Base-by-base conservation (phyloP, 2,888 invertebrate genomes). In the Drosophila kuntzei region DNA sequence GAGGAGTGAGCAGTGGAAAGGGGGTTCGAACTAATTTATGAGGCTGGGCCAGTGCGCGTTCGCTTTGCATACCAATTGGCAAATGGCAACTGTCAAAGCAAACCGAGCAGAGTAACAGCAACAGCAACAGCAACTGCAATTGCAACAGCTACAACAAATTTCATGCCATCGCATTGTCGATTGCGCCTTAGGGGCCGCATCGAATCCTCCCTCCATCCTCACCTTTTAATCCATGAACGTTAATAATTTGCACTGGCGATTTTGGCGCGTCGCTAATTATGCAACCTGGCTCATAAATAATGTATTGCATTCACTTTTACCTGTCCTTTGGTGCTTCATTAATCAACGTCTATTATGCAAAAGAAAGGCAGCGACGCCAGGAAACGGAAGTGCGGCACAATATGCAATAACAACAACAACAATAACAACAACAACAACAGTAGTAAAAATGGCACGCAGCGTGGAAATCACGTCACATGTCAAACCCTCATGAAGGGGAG, bases 261-360 rank as follows among this genome's bases (percentile, higher is more conserved):
- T 70, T 69, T 64, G 68, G 65, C 49, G 69, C 73, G 68, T 51
- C 49, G 63, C 79, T 82, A 87, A 85, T 82, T 85, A 81, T 79
- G 79, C 82, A 72, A 29, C 44, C 37, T 34, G 14, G 55, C 71
- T 71, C 86, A 87, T 87, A 87, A 81, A 87, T 81, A 75, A 84
- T 84, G 71, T 65, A 85, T 76, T 69, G 72, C 68, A 71, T 70
- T 69, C 60, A 76, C 76, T 73, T 87, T 87, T 69, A 82, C 86
- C 82, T 85, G 72, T 81, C 70, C 72, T 53, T 51, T 50, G 70
- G 64, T 59, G 73, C 71, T 76, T 71, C 82, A 85, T 82, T 76
- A 62, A 87, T 87, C 88, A 79, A 85, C 66, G 82, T 87, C 76
- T 66, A 79, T 85, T 82, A 85, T 66, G 81, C 76, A 68, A 68